Conservation (phyloP, 2,113 vertebrate genomes). For the Nyctibius bracteatus region DNA sequence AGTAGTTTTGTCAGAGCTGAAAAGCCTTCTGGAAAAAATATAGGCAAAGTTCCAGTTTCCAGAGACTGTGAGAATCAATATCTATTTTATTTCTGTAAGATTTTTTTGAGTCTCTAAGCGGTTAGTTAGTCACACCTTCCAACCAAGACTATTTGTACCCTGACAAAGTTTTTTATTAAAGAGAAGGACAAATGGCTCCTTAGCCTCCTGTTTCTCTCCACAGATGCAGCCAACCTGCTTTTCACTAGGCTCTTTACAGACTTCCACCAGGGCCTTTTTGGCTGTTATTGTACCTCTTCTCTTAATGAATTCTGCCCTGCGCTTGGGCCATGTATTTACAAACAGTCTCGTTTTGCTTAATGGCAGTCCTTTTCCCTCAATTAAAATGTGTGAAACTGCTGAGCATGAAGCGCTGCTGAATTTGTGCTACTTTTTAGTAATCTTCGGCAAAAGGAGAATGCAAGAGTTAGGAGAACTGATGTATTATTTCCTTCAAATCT, state of each 20-base stretch:
- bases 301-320: background rate
- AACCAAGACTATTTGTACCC: background rate
- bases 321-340: background rate
- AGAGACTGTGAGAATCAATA: background rate
- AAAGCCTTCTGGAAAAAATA: background rate
- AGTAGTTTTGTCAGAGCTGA: background rate
- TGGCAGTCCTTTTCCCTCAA: background rate
- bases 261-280: background rate
- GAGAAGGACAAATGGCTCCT: background rate
- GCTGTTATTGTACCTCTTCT: background rate
- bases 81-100: background rate
- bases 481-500: background rate
- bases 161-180: background rate
- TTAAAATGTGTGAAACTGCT: background rate
- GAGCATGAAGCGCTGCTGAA: background rate
- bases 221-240: background rate
- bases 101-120: background rate
- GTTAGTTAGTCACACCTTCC: background rate
- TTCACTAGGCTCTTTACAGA: background rate
- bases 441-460: background rate
- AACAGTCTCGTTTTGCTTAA: background rate
- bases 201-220: background rate
- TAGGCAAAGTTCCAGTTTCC: background rate
- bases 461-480: background rate
- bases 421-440: background rate